These are phyloP conservation scores for Cabera pusaria DNA, from an alignment of 2,888 invertebrate genomes.

Conservation along the genomic window DNA sequence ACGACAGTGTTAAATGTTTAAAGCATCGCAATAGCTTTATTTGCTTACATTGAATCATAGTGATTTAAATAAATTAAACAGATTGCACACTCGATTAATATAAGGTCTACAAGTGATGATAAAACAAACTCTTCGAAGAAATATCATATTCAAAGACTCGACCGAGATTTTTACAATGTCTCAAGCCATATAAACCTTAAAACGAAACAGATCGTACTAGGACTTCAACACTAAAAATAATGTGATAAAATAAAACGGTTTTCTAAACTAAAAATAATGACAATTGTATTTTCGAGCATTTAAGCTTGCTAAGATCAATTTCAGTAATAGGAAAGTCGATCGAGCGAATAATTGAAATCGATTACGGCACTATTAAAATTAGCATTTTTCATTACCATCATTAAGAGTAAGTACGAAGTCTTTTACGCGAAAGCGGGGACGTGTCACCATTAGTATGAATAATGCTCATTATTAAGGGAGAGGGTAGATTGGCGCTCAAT, in stretches of 20 bases:
- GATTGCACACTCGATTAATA: too few relatives aligned
- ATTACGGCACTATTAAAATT: constrained; percentile 15
- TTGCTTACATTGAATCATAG: too few relatives aligned
- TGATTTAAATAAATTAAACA: too few relatives aligned
- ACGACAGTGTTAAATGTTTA: too few relatives aligned
- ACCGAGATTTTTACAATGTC: constrained; percentile 45
- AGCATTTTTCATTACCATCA: constrained; percentile 12
- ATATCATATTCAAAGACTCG: constrained; percentile 26
- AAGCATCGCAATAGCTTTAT: too few relatives aligned
- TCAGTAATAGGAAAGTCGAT: constrained; percentile 18
- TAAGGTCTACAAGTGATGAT: too few relatives aligned
- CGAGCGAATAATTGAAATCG: constrained; percentile 15
- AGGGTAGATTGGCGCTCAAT: constrained; percentile 26
- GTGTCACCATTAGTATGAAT: constrained; percentile 21
- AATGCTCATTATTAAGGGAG: constrained; percentile 14
- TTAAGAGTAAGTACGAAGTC: constrained; percentile 9
- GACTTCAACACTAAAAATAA: too few relatives aligned
- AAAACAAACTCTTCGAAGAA: constrained; percentile 9
- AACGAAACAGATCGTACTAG: too few relatives aligned
- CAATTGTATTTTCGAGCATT: too few relatives aligned
- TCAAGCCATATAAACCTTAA: constrained; percentile 40
- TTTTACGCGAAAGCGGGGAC: constrained; percentile 11
- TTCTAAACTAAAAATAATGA: too few relatives aligned
- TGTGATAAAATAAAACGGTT: too few relatives aligned
- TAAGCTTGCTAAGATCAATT: constrained; percentile 20